Evolutionary conservation across 1,140 invertebrate species (phyloP), one percentile per base, ranked within the genome.

Genomic region (Ostrea denselamellosa): DNA sequence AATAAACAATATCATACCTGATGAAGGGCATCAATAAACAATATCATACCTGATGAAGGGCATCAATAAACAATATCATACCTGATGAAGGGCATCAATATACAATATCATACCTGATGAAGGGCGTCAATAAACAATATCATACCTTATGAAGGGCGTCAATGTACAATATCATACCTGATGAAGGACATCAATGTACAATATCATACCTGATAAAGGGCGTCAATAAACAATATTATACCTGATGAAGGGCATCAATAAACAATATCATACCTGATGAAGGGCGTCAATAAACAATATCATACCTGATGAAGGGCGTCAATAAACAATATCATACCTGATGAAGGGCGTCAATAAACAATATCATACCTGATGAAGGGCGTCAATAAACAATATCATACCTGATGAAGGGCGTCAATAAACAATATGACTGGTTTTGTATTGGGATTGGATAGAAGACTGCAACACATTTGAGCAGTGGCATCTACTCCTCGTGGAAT

Each of bases 391-490:
- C 62, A 94, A 91, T 81, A 94, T 92, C 14, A 93, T 44, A 44
- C 34, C 34, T 44, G 94, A 88, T 94, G 94, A 14, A 94, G 88
- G 25, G 93, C 93, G 90, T 94, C 94, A 17, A 94, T 90, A 89
- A 94, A 91, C 62, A 94, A 91, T 81, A 94, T 92, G 14, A 93
- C 82, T 68, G 93, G 94, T 51, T 89, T 89, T 44, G 93, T 94
- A 88, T 93, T 93, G 22, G 93, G 92, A 85, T 94, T 94, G 25
- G 93, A 92, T 82, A 94, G 85, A 90, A 93, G 91, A 90, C 93
- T 92, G 85, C 93, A 93, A 84, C 92, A 93, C 92, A 93, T 92
- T 91, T 94, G 93, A 65, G 92, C 92, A 10, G 93, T 91, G 0
- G 92, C 91, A 83, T 93, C 92, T 53, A 94, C 85, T 85, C 94